Base-by-base conservation (phyloP, 2,888 invertebrate genomes). In the Coremacera marginata region DNA sequence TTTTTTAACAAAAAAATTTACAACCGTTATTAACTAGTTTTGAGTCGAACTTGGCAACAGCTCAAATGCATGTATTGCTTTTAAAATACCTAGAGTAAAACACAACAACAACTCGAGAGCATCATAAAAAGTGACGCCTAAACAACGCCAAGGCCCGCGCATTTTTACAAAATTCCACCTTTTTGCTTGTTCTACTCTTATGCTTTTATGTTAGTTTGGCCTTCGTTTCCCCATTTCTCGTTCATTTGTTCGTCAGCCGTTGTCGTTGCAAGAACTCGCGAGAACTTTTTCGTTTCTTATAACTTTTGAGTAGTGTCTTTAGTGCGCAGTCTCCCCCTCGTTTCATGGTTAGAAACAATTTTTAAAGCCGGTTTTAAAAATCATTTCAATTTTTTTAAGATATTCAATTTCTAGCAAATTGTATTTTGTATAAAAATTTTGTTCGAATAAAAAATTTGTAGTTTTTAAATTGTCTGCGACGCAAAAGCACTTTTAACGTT, bases 181-280 rank as follows among this genome's bases (percentile, higher is more conserved):
- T 8, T 44, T 44, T 11, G 44, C 44, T 11, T 44, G 11, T 44
- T 11, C 3, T 44, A 11, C 44, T 44, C 44, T 44, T 2, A 8
- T 44, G 11, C 11, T 7, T 19, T 27, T 52, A n/a, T 4, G 44
- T 2, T n/a, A 70, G 9, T 16, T 70, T 9, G 2, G 19, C 4
- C 8, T 19, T 31, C 22, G n/a, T 3, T 31, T 14, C 22, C 5
- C 22, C 0, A 34, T 55, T 60, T 16, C 83, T 86, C 87, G 85
- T 82, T 82, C 88, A 87, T 86, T 87, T 88, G 83, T 81, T 81
- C 83, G 83, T 85, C 82, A 83, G 82, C 85, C 82, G 81, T 87
- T 84, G 87, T 81, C 83, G 83, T 80, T 80, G 82, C 75, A 78
- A 75, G 80, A 80, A 80, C 81, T 81, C 81, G 80, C 80, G 84